Conservation (phyloP, 2,797 vertebrate genomes). For the Pterois miles region DNA sequence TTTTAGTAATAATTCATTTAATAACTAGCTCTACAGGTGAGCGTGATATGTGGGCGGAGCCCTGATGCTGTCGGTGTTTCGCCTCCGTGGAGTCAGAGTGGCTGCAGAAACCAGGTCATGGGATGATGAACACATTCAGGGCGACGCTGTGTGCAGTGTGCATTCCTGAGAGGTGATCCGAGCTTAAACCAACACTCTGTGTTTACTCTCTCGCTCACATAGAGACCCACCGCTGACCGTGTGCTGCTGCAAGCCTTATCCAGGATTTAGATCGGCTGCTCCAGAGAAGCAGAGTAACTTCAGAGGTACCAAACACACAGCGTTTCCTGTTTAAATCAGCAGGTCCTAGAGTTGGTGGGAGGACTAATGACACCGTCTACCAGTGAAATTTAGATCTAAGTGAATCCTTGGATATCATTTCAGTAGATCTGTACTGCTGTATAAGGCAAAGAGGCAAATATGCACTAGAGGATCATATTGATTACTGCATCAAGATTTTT, state of each 20-base stretch:
- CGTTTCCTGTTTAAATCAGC: constrained; percentile 23
- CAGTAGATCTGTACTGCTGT: not conserved
- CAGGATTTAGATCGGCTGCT: constrained; percentile 54
- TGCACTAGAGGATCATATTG: not conserved
- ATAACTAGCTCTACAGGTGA: too few species aligned
- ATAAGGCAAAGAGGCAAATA: not conserved
- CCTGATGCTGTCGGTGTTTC: constrained; percentile 54
- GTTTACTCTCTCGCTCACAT: constrained; percentile 43
- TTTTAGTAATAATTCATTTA: too few species aligned
- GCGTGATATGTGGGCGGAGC: too few species aligned
- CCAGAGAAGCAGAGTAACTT: too few species aligned
- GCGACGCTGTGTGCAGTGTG: constrained; percentile 3
- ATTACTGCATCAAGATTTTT: not conserved
- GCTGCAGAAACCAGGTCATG: constrained; percentile 29
- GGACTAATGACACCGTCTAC: not conserved
- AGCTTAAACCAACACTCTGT: constrained; percentile 59
- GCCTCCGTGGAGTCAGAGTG: constrained; percentile 24
- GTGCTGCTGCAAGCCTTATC: constrained; percentile 18
- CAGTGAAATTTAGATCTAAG: too few species aligned
- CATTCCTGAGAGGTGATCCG: constrained; percentile 62
- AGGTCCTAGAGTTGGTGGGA: not conserved
- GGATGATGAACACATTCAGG: not conserved
- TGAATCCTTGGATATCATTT: not conserved
- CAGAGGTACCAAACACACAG: too few species aligned
- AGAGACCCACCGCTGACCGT: constrained; percentile 19